Base-by-base conservation (phyloP, 2,113 vertebrate species). In the Hyperoodon ampullatus region DNA sequence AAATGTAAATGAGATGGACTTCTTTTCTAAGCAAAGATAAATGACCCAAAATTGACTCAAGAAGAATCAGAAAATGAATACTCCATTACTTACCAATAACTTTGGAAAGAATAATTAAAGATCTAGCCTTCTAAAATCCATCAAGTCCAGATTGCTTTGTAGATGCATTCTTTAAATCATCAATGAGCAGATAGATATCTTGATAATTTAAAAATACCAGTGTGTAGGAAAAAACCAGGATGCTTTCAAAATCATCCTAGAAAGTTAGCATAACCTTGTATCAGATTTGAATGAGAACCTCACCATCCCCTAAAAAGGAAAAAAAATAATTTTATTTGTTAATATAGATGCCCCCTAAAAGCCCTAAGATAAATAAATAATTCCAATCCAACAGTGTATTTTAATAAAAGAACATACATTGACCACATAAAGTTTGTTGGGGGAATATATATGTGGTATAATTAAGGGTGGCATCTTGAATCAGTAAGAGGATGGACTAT, bases 131-230 rank as follows among this genome's bases (percentile, higher is more conserved):
- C 70, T 50, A 81, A 88, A 93, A 77, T n/a, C 24, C n/a, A 63
- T 18, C 39, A 87, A 33, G 18, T 28, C 11, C 10, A 53, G 60
- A 53, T 24, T n/a, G n/a, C n/a, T 71, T 78, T 65, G 77, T 71
- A 47, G 50, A n/a, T 55, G 12, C 44, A 39, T 71, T 87, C 81
- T 75, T 55, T 63, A 61, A 61, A 77, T 26, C 3, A 9, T 78
- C 21, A 89, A 21, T 80, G 28, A 94, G 77, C 50, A 80, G 23
- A 60, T 21, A 68, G 63, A 11, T 82, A 71, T 42, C 12, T 92
- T 84, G 83, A 84, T 92, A 65, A 78, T 60, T 94, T 72, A 78
- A 94, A 58, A 71, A 77, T n/a, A 39, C n/a, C 47, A 19, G 23
- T 80, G 16, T 83, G 16, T 23, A 44, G 33, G 60, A 71, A 83